Conservation (phyloP, 53 echinoderm and acorn worm species). For the Mesocentrotus franciscanus region DNA sequence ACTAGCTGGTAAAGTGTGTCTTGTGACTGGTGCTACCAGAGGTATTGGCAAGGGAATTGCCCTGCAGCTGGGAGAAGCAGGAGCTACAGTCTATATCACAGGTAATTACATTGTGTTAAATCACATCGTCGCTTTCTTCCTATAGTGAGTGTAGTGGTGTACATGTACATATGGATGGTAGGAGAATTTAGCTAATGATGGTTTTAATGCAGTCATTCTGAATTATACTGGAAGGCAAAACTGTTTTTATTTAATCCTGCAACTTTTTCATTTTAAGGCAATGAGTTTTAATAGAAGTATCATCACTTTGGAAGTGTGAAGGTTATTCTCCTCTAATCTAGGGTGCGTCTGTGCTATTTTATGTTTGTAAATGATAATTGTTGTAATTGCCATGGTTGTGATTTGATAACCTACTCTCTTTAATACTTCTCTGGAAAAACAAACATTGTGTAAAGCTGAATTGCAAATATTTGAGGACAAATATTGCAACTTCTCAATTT, state of each 20-base stretch:
- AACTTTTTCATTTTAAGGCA: too few relatives aligned
- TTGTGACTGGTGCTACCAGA: slow-evolving; percentile 70
- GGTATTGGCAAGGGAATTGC: slow-evolving; percentile 76
- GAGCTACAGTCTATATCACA: slow-evolving; percentile 87
- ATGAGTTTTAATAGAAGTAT: too few relatives aligned
- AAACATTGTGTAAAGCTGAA: not conserved
- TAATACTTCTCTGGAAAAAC: not conserved
- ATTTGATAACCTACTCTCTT: too few relatives aligned
- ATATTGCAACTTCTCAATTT: not conserved
- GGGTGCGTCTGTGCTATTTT: not conserved
- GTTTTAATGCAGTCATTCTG: too few relatives aligned
- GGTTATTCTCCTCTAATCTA: too few relatives aligned
- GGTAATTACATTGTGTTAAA: slow-evolving; percentile 45
- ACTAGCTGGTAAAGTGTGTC: slow-evolving; percentile 66
- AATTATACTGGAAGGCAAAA: too few relatives aligned
- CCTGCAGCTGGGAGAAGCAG: slow-evolving; percentile 74
- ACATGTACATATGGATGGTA: not conserved
- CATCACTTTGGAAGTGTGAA: too few relatives aligned
- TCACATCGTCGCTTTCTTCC: too few relatives aligned
- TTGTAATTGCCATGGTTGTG: not conserved
- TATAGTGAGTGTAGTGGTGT: not conserved
- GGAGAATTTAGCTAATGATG: too few relatives aligned
- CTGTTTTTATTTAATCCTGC: too few relatives aligned
- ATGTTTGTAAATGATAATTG: not conserved
- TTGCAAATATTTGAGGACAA: not conserved